Base-by-base conservation (phyloP, 2,797 vertebrate species). In the Ambastaia sidthimunki region DNA sequence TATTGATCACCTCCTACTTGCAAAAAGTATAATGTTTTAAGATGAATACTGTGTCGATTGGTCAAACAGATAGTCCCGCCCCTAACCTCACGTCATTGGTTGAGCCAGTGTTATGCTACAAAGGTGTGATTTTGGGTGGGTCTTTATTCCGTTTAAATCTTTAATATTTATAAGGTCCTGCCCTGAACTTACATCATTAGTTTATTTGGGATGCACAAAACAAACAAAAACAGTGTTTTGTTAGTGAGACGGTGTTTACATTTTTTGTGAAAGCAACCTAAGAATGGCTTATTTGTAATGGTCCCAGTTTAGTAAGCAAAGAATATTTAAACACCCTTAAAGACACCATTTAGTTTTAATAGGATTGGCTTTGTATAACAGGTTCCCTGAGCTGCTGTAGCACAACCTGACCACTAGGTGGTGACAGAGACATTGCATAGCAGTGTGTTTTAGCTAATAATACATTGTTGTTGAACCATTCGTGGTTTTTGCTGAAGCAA, bases 401-500 rank as follows among this genome's bases (percentile, higher is more conserved):
- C 31, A 65, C 10, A 65, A 11, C 3, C 0, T 19, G 18, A 19
- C 62, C 62, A 37, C 31, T 12, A 65, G 62, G 9, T 65, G 31
- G 31, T n/a, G 62, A 9, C 18, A 65, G 34, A 65, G 62, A 19
- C 13, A 63, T 11, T 31, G 10, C 18, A n/a, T 19, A 9, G 62
- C 4, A 12, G 18, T 18, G 7, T n/a, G 18, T 65, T 5, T 65
- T 44, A 11, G 41, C 41, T 44, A 10, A 44, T 10, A 44, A 11
- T 11, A 10, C 41, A 44, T 44, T 44, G 41, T 11, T 44, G 41
- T 44, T 44, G 41, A 44, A 37, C 9, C 34, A 7, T 37, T 37
- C 7, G 5, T 37, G 34, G 90, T n/a, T n/a, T n/a, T n/a, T n/a
- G n/a, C n/a, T 91, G 88, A 91, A 90, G 15, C 31, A 31, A 31